Base-by-base conservation (phyloP, 2,888 invertebrate genomes). In the Autographa gamma region DNA sequence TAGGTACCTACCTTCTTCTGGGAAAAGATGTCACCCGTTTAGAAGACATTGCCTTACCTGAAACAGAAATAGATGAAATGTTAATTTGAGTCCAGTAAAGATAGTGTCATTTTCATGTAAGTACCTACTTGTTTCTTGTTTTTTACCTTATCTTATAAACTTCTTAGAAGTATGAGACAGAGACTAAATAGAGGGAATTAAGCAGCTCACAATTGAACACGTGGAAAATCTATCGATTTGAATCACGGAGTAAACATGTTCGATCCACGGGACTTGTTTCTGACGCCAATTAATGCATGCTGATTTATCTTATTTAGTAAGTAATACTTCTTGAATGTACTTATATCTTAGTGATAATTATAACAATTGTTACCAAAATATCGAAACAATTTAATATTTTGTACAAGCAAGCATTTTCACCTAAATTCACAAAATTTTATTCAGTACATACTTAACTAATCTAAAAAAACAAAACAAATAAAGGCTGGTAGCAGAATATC, bases 41-140 rank as follows among this genome's bases (percentile, higher is more conserved):
- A 87, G 93, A 93, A 93, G 93, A 89, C 95, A 94, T 95, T 92
- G 92, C 89, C 94, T 95, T 95, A 95, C 95, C 95, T 95, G 95
- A 85, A 95, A 95, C 86, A 92, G 89, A 91, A 91, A 90, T 85
- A 90, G 83, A 86, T 76, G 81, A 64, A 66, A 79, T 67, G 66
- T 88, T 79, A 88, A 81, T 76, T 48, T 48, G n/a, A 48, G 48
- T 80, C 70, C 74, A 71, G 73, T 64, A 52, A 38, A 62, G 59
- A 64, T 31, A 58, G 13, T 48, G n/a, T n/a, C n/a, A n/a, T 48
- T 48, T 9, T 9, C 11, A 34, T 34, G 11, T 48, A 64, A 63
- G 62, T 32, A 60, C 52, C 41, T 65, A 64, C 75, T 85, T 74
- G 81, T 83, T 76, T 64, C 71, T 63, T 59, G 18, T 60, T 79